phyloP scores from a whole-genome alignment of 1,140 invertebrate genomes.

The Pseudomyrmex pallidus region DNA sequence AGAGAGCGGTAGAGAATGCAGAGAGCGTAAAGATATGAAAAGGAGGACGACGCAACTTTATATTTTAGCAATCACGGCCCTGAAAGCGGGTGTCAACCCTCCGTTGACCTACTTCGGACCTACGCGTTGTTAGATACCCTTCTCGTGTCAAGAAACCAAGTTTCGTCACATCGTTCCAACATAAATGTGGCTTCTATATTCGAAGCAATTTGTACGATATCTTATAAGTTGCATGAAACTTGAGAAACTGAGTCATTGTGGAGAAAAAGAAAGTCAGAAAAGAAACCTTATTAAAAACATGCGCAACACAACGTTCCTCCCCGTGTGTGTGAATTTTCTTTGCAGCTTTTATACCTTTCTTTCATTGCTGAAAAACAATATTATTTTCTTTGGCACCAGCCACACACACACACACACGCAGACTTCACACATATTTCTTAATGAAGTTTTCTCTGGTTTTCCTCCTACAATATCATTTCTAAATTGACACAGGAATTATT shows the following conservation, averaged over 20 bases:
- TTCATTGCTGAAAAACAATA: background rate
- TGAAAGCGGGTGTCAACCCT: constrained; percentile 44
- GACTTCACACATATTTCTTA: background rate
- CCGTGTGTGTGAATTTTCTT: background rate
- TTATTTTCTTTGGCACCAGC: background rate
- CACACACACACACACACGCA: no score
- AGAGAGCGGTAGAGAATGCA: background rate
- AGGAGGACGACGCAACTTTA: background rate
- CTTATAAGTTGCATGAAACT: background rate
- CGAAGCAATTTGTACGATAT: constrained; percentile 21
- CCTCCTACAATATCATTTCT: background rate
- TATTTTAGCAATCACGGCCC: background rate
- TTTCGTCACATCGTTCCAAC: constrained; percentile 2
- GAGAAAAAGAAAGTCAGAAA: constrained; percentile 8
- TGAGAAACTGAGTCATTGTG: constrained; percentile 20
- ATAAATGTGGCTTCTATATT: background rate
- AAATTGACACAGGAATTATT: no score
- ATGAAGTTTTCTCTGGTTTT: background rate
- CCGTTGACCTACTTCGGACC: constrained; percentile 34
- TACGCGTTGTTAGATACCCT: background rate
- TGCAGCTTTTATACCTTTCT: background rate
- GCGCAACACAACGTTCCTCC: background rate
- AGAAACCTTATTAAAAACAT: constrained; percentile 8
- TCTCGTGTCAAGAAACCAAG: constrained; percentile 20
- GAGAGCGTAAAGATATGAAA: background rate